These are phyloP conservation scores for Orthosia cruda DNA, from an alignment of 2,888 invertebrate genomes.

Conservation along the genomic window DNA sequence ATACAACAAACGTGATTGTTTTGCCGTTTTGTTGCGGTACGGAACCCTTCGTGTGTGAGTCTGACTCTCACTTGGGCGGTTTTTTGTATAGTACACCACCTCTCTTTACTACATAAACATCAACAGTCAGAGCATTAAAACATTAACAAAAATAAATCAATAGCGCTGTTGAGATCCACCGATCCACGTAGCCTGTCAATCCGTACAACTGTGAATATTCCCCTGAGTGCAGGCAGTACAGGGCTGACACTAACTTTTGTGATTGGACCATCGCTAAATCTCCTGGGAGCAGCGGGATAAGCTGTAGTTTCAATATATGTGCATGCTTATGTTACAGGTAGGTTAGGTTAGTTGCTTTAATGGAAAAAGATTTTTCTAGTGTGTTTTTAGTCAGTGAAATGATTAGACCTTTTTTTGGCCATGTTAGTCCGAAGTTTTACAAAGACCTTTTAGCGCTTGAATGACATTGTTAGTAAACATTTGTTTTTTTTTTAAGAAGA, in stretches of 20 bases:
- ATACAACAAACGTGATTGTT: no score
- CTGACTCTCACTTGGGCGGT: no score
- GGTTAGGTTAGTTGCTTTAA: slow-evolving; percentile 1
- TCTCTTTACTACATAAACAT: background rate
- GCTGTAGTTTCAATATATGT: slow-evolving; percentile 40
- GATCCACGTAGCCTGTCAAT: slow-evolving; percentile 29
- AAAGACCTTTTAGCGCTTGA: no score
- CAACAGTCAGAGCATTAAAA: background rate
- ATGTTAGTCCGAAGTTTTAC: no score
- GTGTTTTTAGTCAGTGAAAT: no score
- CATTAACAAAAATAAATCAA: slow-evolving; percentile 31
- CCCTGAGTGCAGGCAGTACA: slow-evolving; percentile 12
- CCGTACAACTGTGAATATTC: slow-evolving; percentile 30
- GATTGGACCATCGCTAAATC: slow-evolving; percentile 33
- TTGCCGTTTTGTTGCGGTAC: no score
- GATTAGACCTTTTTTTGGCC: no score
- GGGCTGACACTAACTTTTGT: slow-evolving; percentile 49
- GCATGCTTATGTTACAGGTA: slow-evolving; percentile 11
- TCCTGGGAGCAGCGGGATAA: slow-evolving; percentile 25
- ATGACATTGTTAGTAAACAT: no score
- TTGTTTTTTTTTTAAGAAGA: no score
- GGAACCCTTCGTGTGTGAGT: no score
- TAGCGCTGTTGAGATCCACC: slow-evolving; percentile 26
- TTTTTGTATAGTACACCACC: background rate
- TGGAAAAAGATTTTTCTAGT: slow-evolving; percentile 1